These are phyloP conservation scores for Venusia cambrica DNA, from an alignment of 2,888 invertebrate genomes.

Conservation along the genomic window DNA sequence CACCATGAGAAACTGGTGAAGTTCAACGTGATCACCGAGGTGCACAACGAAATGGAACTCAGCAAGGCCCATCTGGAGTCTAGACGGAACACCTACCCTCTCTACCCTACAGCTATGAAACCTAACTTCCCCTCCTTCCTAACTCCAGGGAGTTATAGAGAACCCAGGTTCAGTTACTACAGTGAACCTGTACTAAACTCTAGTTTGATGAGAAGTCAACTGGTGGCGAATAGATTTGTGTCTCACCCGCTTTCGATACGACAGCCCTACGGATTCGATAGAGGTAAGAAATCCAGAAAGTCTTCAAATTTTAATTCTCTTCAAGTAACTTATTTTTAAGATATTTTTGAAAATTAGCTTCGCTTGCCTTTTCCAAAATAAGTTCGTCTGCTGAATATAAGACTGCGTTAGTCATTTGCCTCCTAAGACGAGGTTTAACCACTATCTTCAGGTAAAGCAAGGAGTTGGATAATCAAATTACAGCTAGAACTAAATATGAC, in stretches of 20 bases:
- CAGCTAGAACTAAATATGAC: too few species aligned
- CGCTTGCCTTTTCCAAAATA: too few species aligned
- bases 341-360: too few species aligned
- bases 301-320: too few species aligned
- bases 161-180: conserved; percentile 53
- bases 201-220: conserved; percentile 58
- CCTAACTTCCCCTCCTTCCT: conserved; percentile 47
- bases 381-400: too few species aligned
- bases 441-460: too few species aligned
- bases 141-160: conserved; percentile 58
- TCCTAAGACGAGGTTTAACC: too few species aligned
- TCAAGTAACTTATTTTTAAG: too few species aligned
- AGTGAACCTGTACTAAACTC: conserved; percentile 59
- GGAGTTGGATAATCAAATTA: too few species aligned
- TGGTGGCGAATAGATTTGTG: conserved; percentile 56
- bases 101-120: conserved; percentile 64
- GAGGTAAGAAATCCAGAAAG: conserved; percentile 66
- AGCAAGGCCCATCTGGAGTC: conserved; percentile 48
- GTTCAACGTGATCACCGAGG: conserved; percentile 45
- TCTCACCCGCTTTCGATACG: conserved; percentile 53
- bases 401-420: too few species aligned
- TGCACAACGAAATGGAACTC: conserved; percentile 47
- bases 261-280: conserved; percentile 62
- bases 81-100: conserved; percentile 61
- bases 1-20: conserved; percentile 35